These are phyloP conservation scores for Patagioenas fasciata DNA, from an alignment of 2,113 vertebrate genomes.

Conservation along the genomic window DNA sequence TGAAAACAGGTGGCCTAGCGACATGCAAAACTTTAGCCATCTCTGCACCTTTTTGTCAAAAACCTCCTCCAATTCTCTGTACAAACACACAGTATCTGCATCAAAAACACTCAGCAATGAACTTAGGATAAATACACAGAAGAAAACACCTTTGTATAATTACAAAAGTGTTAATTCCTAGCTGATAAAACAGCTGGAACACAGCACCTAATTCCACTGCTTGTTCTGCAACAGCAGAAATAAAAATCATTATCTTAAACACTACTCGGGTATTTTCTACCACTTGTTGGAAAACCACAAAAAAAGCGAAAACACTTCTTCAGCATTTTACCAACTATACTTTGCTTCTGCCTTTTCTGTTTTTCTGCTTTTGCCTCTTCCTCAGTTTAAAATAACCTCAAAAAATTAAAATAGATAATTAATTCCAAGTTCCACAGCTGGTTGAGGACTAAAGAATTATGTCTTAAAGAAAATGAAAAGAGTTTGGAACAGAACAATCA, in stretches of 20 bases:
- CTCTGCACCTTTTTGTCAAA: background rate
- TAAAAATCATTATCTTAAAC: background rate
- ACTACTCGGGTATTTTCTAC: background rate
- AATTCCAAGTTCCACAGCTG: background rate
- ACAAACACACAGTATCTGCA: background rate
- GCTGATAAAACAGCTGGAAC: background rate
- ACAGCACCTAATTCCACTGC: background rate
- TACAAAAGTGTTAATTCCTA: background rate
- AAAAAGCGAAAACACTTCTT: background rate
- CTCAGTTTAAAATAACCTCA: background rate
- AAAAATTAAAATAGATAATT: background rate
- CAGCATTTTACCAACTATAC: background rate
- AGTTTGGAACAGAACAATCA: background rate
- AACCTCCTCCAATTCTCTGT: background rate
- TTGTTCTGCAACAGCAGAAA: background rate
- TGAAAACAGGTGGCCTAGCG: background rate
- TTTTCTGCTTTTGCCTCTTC: too few species aligned
- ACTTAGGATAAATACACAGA: background rate
- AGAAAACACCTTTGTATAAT: background rate
- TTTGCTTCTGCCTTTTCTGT: background rate
- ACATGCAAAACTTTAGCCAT: background rate
- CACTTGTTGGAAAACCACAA: background rate
- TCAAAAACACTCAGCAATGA: background rate
- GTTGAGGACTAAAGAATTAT: background rate
- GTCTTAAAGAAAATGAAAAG: background rate